phyloP scores from a whole-genome alignment of 2,888 invertebrate species.

The Drosophila prostipennis region DNA sequence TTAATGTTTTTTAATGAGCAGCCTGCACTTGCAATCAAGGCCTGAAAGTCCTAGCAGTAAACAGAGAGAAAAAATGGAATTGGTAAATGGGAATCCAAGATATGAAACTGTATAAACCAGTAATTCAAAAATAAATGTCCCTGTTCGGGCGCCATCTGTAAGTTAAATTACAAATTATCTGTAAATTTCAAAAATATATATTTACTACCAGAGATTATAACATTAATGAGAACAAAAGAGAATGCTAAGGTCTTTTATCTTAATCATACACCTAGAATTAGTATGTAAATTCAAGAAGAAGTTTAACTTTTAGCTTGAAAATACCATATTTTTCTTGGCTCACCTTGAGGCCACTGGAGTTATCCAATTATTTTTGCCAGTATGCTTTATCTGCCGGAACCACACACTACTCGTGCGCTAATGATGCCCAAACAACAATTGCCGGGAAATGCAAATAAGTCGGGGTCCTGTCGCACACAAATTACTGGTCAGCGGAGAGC shows the following conservation, averaged over 20 bases:
- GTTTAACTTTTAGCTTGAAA: not conserved
- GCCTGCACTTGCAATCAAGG: constrained; percentile 52
- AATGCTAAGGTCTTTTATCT: too few species aligned
- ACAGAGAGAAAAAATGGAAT: not conserved
- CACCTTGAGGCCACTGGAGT: not conserved
- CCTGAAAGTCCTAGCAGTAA: constrained; percentile 9
- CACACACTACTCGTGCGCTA: constrained; percentile 56
- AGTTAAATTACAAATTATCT: too few species aligned
- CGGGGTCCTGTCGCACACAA: constrained; percentile 43
- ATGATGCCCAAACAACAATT: constrained; percentile 52
- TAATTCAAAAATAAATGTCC: too few species aligned
- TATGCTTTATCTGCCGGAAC: constrained; percentile 48
- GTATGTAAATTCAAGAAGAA: not conserved
- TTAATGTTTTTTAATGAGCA: constrained; percentile 71
- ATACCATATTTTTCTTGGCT: not conserved
- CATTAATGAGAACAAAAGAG: too few species aligned
- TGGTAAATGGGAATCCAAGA: fast-evolving
- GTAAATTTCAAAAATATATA: too few species aligned
- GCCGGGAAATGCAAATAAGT: constrained; percentile 54
- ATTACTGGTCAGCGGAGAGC: constrained; percentile 45
- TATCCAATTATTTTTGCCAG: constrained; percentile 15
- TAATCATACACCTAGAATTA: too few species aligned
- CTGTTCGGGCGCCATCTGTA: too few species aligned
- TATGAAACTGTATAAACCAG: not conserved
- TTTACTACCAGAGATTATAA: too few species aligned